Conservation (phyloP, 23 tunicate species). For the Halocynthia roretzi region DNA sequence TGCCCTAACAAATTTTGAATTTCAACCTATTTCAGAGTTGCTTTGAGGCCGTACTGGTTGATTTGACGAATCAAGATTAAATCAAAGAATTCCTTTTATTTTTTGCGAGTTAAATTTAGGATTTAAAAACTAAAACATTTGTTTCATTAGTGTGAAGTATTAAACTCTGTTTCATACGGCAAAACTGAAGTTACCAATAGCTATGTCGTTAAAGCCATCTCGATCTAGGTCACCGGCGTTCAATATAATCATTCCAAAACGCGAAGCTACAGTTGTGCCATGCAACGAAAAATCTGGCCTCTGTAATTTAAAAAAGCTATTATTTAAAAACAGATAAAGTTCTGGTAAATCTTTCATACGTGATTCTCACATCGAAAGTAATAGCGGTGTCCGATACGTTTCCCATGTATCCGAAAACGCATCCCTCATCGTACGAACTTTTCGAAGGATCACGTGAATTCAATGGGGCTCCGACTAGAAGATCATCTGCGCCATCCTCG, state of each 20-base stretch:
- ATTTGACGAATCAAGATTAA: too few relatives aligned
- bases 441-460: background rate
- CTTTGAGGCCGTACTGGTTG: too few relatives aligned
- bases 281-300: background rate
- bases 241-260: background rate
- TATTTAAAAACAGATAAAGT: too few relatives aligned
- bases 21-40: too few relatives aligned
- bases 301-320: too few relatives aligned
- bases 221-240: constrained; percentile 13
- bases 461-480: constrained; percentile 19
- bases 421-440: constrained; percentile 10
- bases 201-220: constrained; percentile 15
- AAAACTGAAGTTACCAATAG: background rate
- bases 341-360: background rate
- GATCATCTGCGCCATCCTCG: constrained; percentile 6
- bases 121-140: too few relatives aligned
- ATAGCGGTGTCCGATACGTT: background rate
- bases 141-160: too few relatives aligned
- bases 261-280: background rate
- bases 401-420: background rate
- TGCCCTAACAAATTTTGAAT: too few relatives aligned
- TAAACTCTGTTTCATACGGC: background rate
- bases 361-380: background rate
- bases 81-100: background rate
- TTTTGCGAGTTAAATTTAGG: background rate